Conservation (phyloP, 2,888 invertebrate species). For the Parnassius glacialis region DNA sequence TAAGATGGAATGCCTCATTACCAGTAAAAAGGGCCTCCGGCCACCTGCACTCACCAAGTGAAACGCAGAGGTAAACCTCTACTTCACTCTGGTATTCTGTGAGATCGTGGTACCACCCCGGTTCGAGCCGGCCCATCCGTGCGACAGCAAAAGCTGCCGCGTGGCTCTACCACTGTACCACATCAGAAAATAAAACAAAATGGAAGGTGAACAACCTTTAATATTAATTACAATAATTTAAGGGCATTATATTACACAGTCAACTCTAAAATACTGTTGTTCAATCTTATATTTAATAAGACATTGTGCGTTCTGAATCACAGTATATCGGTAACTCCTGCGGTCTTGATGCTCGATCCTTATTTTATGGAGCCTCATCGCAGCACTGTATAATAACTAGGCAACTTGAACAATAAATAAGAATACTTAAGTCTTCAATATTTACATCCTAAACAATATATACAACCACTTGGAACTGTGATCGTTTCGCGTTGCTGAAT, state of each 20-base stretch:
- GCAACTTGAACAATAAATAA: constrained; percentile 54
- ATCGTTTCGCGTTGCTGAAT: constrained; percentile 42
- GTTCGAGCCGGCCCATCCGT: too few species aligned
- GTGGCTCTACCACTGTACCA: too few species aligned
- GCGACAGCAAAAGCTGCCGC: too few species aligned
- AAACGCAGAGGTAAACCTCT: too few species aligned
- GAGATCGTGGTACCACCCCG: too few species aligned
- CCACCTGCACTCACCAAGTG: too few species aligned
- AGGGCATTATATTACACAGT: constrained; percentile 75
- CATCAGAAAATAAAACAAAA: constrained; percentile 44
- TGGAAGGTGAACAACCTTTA: constrained; percentile 66
- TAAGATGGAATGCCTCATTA: too few species aligned
- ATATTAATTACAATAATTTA: constrained; percentile 72
- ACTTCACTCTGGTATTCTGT: too few species aligned
- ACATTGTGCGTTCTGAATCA: constrained; percentile 63
- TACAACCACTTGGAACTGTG: constrained; percentile 59
- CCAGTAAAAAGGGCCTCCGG: too few species aligned
- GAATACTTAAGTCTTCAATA: constrained; percentile 66
- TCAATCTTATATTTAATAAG: constrained; percentile 60
- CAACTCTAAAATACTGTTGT: constrained; percentile 77
- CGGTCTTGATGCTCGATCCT: constrained; percentile 32
- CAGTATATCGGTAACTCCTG: constrained; percentile 56
- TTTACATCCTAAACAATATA: constrained; percentile 70
- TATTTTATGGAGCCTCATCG: constrained; percentile 27
- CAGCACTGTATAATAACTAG: constrained; percentile 30